A percentile compares a stretch with the other conserved stretches of the same genome.
Conservation (phyloP, 2,113 vertebrate species). For the Psittacula cyanocephala region DNA sequence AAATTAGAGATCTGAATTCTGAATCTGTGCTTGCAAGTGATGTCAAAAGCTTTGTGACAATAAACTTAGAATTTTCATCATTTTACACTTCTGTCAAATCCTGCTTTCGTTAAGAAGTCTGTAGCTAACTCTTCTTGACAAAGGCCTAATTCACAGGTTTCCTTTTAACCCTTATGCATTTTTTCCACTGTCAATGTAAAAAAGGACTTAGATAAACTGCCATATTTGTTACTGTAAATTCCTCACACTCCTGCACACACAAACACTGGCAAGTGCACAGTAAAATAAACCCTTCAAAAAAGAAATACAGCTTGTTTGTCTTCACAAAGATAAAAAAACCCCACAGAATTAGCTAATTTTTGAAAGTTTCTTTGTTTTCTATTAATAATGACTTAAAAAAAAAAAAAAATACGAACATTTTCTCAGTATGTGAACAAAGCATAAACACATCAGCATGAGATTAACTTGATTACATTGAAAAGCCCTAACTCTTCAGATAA, state of each 20-base stretch:
- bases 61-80: neutral
- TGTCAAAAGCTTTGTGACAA: neutral
- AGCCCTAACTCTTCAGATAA: neutral
- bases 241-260: neutral
- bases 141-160: neutral
- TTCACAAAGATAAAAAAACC: neutral
- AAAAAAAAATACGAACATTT: neutral
- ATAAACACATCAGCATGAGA: neutral
- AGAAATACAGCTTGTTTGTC: neutral
- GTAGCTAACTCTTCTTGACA: constrained; percentile 19
- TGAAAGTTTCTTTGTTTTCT: neutral
- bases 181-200: neutral
- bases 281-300: neutral
- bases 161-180: neutral
- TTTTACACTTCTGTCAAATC: constrained; percentile 20
- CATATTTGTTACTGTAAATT: neutral
- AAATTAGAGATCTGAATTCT: neutral
- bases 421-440: neutral
- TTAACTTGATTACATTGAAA: neutral
- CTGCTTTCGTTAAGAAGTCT: neutral
- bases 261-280: neutral
- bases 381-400: neutral
- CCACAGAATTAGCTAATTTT: neutral
- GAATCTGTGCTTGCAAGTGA: neutral
- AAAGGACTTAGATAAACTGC: neutral